Conservation (phyloP, 2,888 invertebrate genomes). For the Nudaria mundana region DNA sequence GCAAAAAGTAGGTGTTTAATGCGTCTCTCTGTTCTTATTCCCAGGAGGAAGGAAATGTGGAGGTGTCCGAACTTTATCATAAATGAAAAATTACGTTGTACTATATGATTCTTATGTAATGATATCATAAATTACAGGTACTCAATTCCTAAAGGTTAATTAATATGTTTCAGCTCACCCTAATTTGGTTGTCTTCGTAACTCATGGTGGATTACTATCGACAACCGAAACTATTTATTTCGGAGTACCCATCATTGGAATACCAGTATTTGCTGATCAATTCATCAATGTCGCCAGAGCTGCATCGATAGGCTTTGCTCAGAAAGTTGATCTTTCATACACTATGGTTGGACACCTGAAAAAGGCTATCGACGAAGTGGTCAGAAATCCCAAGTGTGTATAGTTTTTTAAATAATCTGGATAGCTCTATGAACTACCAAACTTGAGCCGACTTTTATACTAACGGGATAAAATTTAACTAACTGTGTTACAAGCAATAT, state of each 20-base stretch:
- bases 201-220: slow-evolving; percentile 8
- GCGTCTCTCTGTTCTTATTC: no score
- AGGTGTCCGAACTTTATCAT: no score
- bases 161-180: slow-evolving; percentile 10
- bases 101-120: no score
- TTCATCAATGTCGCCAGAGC: slow-evolving; percentile 33
- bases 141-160: no score
- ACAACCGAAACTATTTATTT: slow-evolving; percentile 7
- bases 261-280: slow-evolving; percentile 41
- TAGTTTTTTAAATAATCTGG: slow-evolving; percentile 13
- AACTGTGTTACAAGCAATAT: no score
- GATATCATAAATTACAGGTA: no score
- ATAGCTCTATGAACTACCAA: no score
- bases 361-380: slow-evolving; percentile 28
- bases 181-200: slow-evolving; percentile 5
- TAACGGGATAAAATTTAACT: no score
- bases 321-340: slow-evolving; percentile 28
- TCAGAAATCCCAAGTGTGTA: slow-evolving; percentile 22
- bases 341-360: slow-evolving; percentile 24
- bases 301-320: slow-evolving; percentile 33
- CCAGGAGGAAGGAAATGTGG: no score
- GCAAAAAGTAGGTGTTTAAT: no score
- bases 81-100: no score
- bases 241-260: slow-evolving; percentile 37
- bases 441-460: no score